These are phyloP conservation scores for Deroptyus accipitrinus DNA, from an alignment of 2,113 vertebrate species.

Conservation along the genomic window DNA sequence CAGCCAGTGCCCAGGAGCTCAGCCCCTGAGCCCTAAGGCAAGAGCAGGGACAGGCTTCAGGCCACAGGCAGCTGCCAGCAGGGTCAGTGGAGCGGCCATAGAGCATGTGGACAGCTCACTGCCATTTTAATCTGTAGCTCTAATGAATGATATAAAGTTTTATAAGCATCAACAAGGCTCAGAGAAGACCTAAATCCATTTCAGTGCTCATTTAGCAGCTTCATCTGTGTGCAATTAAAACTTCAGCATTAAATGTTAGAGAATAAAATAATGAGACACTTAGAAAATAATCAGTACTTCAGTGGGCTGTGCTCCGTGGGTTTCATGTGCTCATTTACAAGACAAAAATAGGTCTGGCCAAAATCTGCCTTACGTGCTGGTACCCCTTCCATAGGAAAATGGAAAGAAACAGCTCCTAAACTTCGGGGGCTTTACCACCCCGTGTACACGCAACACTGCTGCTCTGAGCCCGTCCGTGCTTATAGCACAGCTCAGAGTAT, in stretches of 20 bases:
- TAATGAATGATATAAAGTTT: conserved; percentile 74
- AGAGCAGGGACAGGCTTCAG: neutral
- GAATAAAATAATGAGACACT: conserved; percentile 93
- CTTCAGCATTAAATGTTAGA: conserved; percentile 85
- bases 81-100: neutral
- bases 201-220: conserved; percentile 83
- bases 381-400: neutral
- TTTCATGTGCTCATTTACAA: conserved; percentile 10
- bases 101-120: neutral
- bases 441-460: neutral
- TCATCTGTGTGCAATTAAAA: conserved; percentile 82
- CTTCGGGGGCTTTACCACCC: neutral
- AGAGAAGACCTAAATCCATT: conserved; percentile 77
- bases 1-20: neutral
- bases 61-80: neutral
- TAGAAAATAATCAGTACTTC: conserved; percentile 90
- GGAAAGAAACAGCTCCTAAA: neutral
- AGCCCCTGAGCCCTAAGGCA: neutral
- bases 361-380: neutral
- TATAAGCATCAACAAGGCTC: conserved; percentile 73
- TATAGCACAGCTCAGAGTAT: neutral
- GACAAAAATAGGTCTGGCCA: conserved; percentile 37
- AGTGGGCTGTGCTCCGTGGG: conserved; percentile 75
- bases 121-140: conserved; percentile 50
- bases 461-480: neutral